Percentiles rank a stretch among this genome's conserved stretches.
phyloP scores from a whole-genome alignment of 30 jellyfish, hydroid and myxozoan genomes.

The Turritopsis dohrnii region DNA sequence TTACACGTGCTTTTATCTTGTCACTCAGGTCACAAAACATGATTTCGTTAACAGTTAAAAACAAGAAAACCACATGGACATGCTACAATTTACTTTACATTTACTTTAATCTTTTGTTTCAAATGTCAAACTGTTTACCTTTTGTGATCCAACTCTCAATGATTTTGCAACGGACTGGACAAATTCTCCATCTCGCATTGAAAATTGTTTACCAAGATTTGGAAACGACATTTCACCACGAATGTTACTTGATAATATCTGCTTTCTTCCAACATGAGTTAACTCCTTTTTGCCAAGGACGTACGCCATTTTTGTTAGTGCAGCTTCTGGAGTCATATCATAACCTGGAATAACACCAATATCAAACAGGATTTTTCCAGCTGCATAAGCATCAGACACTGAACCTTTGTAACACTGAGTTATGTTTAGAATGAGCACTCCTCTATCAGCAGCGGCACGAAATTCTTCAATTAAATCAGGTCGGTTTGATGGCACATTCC shows the following conservation, averaged over 20 bases:
- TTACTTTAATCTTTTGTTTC: no score
- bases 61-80: no score
- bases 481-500: slow-evolving; percentile 90
- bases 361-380: slow-evolving; percentile 83
- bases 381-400: slow-evolving; percentile 89
- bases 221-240: slow-evolving; percentile 94
- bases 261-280: slow-evolving; percentile 42
- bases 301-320: slow-evolving; percentile 76
- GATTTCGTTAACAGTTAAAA: no score
- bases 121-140: slow-evolving; percentile 41
- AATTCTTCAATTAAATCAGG: slow-evolving; percentile 86
- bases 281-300: slow-evolving; percentile 67
- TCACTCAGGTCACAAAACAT: no score
- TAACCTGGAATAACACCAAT: slow-evolving; percentile 96
- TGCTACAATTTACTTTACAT: no score
- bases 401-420: slow-evolving; percentile 88
- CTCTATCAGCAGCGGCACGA: slow-evolving; percentile 65
- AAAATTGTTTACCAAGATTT: slow-evolving; percentile 47
- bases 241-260: slow-evolving; percentile 43
- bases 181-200: slow-evolving; percentile 79
- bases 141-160: slow-evolving; percentile 83
- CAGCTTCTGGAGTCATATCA: slow-evolving; percentile 99
- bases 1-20: no score
- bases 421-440: slow-evolving; percentile 64
- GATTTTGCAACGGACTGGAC: slow-evolving; percentile 87